phyloP scores from a whole-genome alignment of 1,140 invertebrate species.

The Sitobion miscanthi region DNA sequence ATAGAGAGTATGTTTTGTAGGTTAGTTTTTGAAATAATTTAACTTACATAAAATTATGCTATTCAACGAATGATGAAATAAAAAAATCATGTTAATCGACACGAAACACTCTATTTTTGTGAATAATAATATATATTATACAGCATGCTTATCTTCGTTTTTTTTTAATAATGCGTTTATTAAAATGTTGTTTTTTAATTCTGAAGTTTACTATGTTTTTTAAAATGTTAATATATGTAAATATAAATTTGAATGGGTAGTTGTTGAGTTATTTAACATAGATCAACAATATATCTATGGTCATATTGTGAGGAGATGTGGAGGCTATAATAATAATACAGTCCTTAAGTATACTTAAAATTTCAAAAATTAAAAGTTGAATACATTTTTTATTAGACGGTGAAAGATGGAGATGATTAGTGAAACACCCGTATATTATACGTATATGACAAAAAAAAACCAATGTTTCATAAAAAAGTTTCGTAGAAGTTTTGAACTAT shows the following conservation, averaged over 20 bases:
- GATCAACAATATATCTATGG: too few relatives aligned
- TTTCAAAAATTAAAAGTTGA: not conserved
- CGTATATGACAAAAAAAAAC: not conserved
- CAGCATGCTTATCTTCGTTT: not conserved
- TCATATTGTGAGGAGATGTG: too few relatives aligned
- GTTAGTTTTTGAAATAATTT: not conserved
- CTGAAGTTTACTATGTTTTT: too few relatives aligned
- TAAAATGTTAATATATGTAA: too few relatives aligned
- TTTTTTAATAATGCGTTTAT: not conserved
- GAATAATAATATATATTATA: not conserved
- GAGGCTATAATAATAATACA: not conserved
- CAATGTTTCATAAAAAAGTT: not conserved
- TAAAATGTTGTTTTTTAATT: too few relatives aligned
- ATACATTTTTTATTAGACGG: not conserved
- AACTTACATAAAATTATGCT: not conserved
- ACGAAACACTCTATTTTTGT: not conserved
- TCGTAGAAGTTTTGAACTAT: not conserved
- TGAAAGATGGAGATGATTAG: not conserved
- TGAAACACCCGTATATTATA: not conserved
- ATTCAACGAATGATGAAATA: not conserved
- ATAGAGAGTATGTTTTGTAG: not conserved
- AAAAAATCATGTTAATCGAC: not conserved
- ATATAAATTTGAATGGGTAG: too few relatives aligned
- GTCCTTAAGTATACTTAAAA: not conserved
- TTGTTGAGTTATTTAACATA: too few relatives aligned